phyloP scores from a whole-genome alignment of 2,888 invertebrate genomes.

The Agriopis aurantiaria region DNA sequence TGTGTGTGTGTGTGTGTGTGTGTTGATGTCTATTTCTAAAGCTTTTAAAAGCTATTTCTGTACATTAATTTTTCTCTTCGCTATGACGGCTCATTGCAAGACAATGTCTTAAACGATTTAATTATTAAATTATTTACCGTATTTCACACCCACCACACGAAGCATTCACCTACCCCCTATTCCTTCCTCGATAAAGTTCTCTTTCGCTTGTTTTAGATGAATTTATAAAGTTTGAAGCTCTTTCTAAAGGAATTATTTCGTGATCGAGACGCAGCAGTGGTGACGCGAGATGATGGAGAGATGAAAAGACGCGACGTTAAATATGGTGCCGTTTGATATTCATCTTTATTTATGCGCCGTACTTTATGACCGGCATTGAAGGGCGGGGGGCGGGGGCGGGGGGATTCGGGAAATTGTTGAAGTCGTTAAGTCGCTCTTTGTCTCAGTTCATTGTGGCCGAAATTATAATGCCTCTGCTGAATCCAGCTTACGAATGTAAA shows the following conservation, averaged over 20 bases:
- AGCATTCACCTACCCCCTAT: constrained; percentile 10
- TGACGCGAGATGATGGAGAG: constrained; percentile 43
- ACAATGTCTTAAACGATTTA: constrained; percentile 60
- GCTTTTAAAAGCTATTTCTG: not conserved
- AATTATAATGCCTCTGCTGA: not conserved
- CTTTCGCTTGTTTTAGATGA: not conserved
- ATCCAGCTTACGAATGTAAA: not conserved
- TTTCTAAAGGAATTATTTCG: constrained; percentile 42
- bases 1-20: too few species aligned
- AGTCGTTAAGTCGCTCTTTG: constrained; percentile 14
- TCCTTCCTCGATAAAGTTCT: not conserved
- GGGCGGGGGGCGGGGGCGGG: not conserved
- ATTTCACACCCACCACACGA: constrained; percentile 31
- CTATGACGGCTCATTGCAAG: constrained; percentile 54
- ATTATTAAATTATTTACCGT: constrained; percentile 68
- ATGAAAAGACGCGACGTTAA: constrained; percentile 42
- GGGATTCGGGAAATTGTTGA: constrained; percentile 14
- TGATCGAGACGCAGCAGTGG: constrained; percentile 42
- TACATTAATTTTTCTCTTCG: not conserved
- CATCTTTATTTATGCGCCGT: constrained; percentile 28
- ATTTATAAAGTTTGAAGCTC: constrained; percentile 14
- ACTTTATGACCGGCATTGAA: constrained; percentile 21
- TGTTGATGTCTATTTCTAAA: too few species aligned
- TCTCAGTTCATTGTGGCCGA: constrained; percentile 6
- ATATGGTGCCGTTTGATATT: constrained; percentile 39